Percentiles rank a stretch among this genome's conserved stretches.
Conservation (phyloP, 23 tunicate species). For the Ascidia mentula region DNA sequence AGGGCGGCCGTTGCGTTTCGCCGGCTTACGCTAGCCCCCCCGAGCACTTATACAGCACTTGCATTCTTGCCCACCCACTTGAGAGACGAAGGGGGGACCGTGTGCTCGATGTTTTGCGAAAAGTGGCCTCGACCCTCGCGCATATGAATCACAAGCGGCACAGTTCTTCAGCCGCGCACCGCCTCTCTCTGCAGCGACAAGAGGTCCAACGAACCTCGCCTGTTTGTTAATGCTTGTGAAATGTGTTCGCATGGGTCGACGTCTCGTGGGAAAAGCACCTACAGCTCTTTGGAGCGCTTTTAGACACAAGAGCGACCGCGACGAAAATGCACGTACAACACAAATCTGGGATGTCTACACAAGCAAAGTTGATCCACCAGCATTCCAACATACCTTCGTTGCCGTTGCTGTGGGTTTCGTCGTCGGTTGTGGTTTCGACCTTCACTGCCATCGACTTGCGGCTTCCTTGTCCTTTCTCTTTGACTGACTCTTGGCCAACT, state of each 20-base stretch:
- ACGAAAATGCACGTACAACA: background rate
- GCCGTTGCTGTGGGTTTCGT: constrained; percentile 22
- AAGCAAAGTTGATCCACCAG: background rate
- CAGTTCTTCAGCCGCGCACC: background rate
- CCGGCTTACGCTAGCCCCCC: constrained; percentile 3
- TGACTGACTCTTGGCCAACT: background rate
- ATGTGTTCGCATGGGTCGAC: constrained; percentile 3
- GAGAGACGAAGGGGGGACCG: background rate
- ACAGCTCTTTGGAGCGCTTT: background rate
- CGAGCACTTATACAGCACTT: constrained; percentile 13
- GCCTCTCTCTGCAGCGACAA: constrained; percentile 1
- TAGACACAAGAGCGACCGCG: background rate
- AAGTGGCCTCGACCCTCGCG: constrained; percentile 15
- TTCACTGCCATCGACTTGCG: constrained; percentile 83
- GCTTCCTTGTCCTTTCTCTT: constrained; percentile 20
- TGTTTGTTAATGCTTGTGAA: background rate
- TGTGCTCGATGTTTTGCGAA: background rate
- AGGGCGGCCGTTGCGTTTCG: background rate
- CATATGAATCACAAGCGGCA: background rate
- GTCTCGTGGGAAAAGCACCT: constrained; percentile 11
- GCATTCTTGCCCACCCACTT: constrained; percentile 9
- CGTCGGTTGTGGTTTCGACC: constrained; percentile 61
- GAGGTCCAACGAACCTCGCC: background rate
- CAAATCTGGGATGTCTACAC: background rate
- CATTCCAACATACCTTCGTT: constrained; percentile 15